Evolutionary conservation across 2,888 invertebrate genomes (phyloP).

Genomic region (Andrena hattorfiana): DNA sequence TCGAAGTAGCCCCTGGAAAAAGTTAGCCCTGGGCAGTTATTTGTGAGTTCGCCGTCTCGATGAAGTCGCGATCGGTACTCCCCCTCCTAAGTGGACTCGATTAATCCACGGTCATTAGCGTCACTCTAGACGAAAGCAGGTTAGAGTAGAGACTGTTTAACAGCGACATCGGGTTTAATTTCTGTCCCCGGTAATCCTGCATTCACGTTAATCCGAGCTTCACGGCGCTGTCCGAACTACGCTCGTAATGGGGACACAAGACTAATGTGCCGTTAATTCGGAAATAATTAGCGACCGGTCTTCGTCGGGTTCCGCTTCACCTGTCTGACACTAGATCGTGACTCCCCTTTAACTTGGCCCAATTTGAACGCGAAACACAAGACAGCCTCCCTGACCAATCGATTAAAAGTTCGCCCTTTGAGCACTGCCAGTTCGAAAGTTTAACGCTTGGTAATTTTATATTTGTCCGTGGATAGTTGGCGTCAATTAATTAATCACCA

Average conservation of each 20-base stretch:
- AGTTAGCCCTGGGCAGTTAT: neutral
- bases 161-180: slow-evolving; percentile 64
- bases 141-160: slow-evolving; percentile 55
- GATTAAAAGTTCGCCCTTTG: slow-evolving; percentile 61
- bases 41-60: neutral
- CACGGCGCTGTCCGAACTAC: slow-evolving; percentile 56
- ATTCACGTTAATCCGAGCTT: slow-evolving; percentile 65
- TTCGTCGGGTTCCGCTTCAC: slow-evolving; percentile 56
- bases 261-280: slow-evolving; percentile 75
- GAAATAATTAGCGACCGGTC: slow-evolving; percentile 74
- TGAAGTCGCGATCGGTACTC: slow-evolving; percentile 21
- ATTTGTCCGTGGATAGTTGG: slow-evolving; percentile 15
- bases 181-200: slow-evolving; percentile 63
- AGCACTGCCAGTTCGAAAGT: neutral
- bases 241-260: slow-evolving; percentile 61
- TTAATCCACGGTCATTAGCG: slow-evolving; percentile 54
- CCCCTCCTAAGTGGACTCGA: slow-evolving; percentile 13
- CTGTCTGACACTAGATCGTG: slow-evolving; percentile 52
- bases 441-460: slow-evolving; percentile 41
- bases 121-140: slow-evolving; percentile 38
- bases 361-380: slow-evolving; percentile 64
- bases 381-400: slow-evolving; percentile 37
- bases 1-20: neutral
- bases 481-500: slow-evolving; percentile 33
- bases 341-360: slow-evolving; percentile 68